Percentiles rank a stretch among this genome's conserved stretches.
Evolutionary conservation across 1,140 invertebrate genomes (phyloP).

Genomic region (Bombus turneri): DNA sequence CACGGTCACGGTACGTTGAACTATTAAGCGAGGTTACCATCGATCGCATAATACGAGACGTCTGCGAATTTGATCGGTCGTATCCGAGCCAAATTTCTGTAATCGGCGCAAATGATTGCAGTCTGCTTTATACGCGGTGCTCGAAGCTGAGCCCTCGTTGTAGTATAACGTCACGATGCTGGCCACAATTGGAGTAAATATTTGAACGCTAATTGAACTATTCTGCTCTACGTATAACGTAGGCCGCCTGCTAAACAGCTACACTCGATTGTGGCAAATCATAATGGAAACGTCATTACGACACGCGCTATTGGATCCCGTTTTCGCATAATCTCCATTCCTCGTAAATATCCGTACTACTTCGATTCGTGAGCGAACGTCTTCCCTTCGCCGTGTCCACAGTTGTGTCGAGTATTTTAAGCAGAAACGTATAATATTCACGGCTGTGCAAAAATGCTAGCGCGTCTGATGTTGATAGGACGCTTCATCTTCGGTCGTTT

Average conservation of each 20-base stretch:
- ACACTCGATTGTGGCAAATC: slow-evolving; percentile 67
- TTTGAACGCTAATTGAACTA: slow-evolving; percentile 71
- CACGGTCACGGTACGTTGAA: slow-evolving; percentile 54
- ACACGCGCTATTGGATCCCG: slow-evolving; percentile 23
- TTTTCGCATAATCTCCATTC: slow-evolving; percentile 53
- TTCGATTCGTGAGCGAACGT: too few relatives aligned
- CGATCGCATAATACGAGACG: slow-evolving; percentile 64
- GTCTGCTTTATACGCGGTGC: slow-evolving; percentile 40
- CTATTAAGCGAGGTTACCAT: slow-evolving; percentile 63
- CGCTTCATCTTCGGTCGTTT: too few relatives aligned
- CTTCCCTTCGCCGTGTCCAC: too few relatives aligned
- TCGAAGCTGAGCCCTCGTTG: slow-evolving; percentile 17
- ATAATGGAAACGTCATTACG: slow-evolving; percentile 66
- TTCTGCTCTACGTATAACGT: slow-evolving; percentile 53
- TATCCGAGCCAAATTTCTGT: slow-evolving; percentile 68
- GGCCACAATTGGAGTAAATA: slow-evolving; percentile 67
- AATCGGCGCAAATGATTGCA: slow-evolving; percentile 68
- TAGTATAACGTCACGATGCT: slow-evolving; percentile 58
- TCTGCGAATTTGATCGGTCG: slow-evolving; percentile 65
- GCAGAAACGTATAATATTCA: too few relatives aligned
- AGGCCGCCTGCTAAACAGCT: slow-evolving; percentile 58
- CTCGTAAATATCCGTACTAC: slow-evolving; percentile 42
- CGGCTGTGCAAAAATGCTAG: too few relatives aligned
- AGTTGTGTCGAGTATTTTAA: too few relatives aligned
- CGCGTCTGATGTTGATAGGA: accelerated